A percentile compares a stretch with the other conserved stretches of the same genome.
Evolutionary conservation across 2,888 invertebrate genomes (phyloP).

Genomic region (Leucophenga montana): DNA sequence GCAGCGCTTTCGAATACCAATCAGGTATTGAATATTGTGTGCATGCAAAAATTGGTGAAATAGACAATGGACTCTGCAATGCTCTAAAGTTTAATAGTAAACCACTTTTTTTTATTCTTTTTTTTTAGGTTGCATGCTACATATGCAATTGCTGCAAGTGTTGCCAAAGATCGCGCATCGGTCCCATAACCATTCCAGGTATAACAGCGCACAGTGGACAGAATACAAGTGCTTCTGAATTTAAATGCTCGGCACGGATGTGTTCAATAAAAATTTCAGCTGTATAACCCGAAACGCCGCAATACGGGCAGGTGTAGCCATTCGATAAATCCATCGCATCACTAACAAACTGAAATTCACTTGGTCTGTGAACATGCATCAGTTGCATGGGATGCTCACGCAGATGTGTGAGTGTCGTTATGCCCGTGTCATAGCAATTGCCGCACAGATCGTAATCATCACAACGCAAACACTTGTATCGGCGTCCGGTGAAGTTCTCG

Average conservation of each 20-base stretch:
- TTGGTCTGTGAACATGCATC: constrained; percentile 29
- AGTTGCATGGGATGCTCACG: constrained; percentile 58
- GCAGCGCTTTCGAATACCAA: too few species aligned
- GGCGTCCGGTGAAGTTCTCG: constrained; percentile 48
- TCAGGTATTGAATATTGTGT: too few species aligned
- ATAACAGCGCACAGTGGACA: constrained; percentile 53
- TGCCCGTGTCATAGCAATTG: constrained; percentile 48
- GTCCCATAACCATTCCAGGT: constrained; percentile 45
- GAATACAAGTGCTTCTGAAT: constrained; percentile 47
- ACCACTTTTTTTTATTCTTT: too few species aligned
- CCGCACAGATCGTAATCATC: constrained; percentile 54
- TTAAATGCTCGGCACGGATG: constrained; percentile 44
- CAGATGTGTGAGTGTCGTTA: constrained; percentile 45
- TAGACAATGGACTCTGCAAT: too few species aligned
- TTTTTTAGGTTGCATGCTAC: constrained; percentile 60
- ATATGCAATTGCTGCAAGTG: constrained; percentile 52
- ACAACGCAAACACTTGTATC: constrained; percentile 55
- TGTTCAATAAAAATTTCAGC: constrained; percentile 57
- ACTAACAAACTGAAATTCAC: constrained; percentile 39
- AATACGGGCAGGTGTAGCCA: constrained; percentile 55
- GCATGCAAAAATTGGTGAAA: too few species aligned
- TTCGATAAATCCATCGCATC: constrained; percentile 52
- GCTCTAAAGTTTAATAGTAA: too few species aligned
- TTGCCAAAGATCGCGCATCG: constrained; percentile 48
- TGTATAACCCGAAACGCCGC: constrained; percentile 44